phyloP scores from a whole-genome alignment of 2,113 vertebrate genomes.

The Mola mola region DNA sequence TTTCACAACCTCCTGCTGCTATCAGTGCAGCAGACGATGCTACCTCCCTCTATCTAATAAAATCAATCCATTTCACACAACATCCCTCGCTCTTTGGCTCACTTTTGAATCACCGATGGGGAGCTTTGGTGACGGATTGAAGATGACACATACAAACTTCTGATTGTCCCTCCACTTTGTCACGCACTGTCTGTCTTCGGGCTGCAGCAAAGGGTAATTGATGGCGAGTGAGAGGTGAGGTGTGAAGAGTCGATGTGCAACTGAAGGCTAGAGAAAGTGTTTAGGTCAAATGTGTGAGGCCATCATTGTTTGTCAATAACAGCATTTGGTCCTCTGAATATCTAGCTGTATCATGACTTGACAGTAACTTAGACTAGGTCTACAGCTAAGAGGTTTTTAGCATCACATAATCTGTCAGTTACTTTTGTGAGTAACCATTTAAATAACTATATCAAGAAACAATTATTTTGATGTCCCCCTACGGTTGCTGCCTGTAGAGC shows the following conservation, averaged over 20 bases:
- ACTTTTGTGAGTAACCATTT: no score
- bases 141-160: constrained; percentile 39
- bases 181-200: constrained; percentile 19
- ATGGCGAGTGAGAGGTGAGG: constrained; percentile 10
- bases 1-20: constrained; percentile 58
- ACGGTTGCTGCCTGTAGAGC: no score
- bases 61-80: not conserved
- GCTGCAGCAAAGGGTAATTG: constrained; percentile 16
- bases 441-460: no score
- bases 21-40: constrained; percentile 22
- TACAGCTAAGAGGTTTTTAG: no score
- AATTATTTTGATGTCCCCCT: no score
- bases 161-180: constrained; percentile 27
- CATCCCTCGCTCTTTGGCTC: constrained; percentile 9
- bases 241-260: constrained; percentile 31
- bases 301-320: constrained; percentile 19
- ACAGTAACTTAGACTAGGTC: no score
- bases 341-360: no score
- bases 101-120: constrained; percentile 3
- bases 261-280: constrained; percentile 22
- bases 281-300: constrained; percentile 11
- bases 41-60: not conserved
- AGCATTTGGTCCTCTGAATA: not conserved
- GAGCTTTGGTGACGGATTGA: constrained; percentile 33
- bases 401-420: no score